These are phyloP conservation scores for Python bivittatus DNA, from an alignment of 2,113 vertebrate species.

Conservation along the genomic window DNA sequence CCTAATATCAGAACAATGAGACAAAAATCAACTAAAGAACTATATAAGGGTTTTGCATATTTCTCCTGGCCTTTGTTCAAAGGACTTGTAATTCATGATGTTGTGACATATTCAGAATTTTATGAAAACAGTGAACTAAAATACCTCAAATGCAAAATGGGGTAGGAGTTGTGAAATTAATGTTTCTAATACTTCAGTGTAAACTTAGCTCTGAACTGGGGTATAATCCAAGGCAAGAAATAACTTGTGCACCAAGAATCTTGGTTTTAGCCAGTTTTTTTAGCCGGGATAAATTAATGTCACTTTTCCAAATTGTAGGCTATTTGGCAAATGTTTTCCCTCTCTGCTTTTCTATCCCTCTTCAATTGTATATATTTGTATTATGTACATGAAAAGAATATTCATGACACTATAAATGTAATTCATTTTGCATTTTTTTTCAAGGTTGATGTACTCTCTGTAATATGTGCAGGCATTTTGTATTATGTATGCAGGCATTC, in stretches of 20 bases:
- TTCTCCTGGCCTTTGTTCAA: neutral
- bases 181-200: neutral
- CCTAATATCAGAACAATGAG: neutral
- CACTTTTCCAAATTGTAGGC: neutral
- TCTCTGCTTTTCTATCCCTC: neutral
- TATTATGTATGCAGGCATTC: slow-evolving; percentile 73
- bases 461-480: slow-evolving; percentile 72
- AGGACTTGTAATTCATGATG: neutral
- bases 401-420: slow-evolving; percentile 53
- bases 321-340: neutral
- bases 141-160: neutral
- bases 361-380: neutral
- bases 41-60: neutral
- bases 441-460: slow-evolving; percentile 57
- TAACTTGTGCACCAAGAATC: neutral
- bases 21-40: neutral
- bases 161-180: neutral
- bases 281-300: neutral
- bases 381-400: slow-evolving; percentile 3
- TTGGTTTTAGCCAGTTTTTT: neutral
- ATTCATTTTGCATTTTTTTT: slow-evolving; percentile 61
- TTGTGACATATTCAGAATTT: neutral
- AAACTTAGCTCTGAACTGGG: neutral
- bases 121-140: neutral
- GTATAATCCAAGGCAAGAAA: neutral